Evolutionary conservation across 2,113 vertebrate species (phyloP), one percentile per base, ranked within the genome.

Genomic region (Terrapene triunguis): DNA sequence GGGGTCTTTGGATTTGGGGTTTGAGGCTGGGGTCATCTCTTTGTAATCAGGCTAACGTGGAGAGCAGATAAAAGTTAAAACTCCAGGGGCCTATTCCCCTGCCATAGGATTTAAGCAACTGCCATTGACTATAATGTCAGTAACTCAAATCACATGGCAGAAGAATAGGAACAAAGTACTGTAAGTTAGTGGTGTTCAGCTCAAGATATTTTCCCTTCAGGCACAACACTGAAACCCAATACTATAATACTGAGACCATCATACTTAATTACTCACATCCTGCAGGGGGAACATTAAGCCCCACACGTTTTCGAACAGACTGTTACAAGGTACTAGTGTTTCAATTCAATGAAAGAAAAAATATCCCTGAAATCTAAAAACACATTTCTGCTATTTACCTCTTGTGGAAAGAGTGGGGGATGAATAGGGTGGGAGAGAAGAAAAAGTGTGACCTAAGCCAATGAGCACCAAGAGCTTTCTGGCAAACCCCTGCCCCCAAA

Each of bases 41-140:
- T 94, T 89, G 57, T 51, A 91, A 96, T 95, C 95, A 97, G 94
- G 92, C 85, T 97, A 97, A 96, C 90, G 50, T 95, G 85, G 97
- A 96, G 81, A 96, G 84, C 89, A 97, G 92, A 95, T 96, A 98
- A 97, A 97, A 98, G 55, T 96, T 92, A 94, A 97, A 97, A 96
- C 91, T 89, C 96, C 92, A 97, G 90, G 93, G 90, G 69, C 6
- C 4, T 90, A 16, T 10, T 47, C 32, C 57, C 50, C 50, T 92
- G n/a, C 25, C 19, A 57, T 54, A 89, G 19, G 21, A 29, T 19
- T 25, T 8, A 59, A 94, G 79, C 25, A 81, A 80, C n/a, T 80
- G 29, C 35, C 22, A 7, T 24, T n/a, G 53, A 86, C 48, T 89
- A 88, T 54, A 51, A 94, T 93, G 53, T 72, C 12, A 35, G 51